Base-by-base conservation (phyloP, 2,888 invertebrate genomes). In the Acronicta alni region DNA sequence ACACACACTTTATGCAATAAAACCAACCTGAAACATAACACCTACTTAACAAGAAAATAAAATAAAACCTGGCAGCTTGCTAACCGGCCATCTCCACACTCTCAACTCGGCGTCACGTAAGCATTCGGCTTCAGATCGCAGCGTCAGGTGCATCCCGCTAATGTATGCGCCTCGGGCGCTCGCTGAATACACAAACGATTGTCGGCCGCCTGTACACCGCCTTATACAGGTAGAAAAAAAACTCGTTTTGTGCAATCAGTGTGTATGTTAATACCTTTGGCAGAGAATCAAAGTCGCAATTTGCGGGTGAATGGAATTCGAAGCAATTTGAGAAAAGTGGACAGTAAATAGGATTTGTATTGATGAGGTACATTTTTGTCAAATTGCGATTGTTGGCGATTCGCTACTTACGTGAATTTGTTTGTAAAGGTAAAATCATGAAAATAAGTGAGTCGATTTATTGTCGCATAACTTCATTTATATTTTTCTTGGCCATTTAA, bases 231-330 rank as follows among this genome's bases (percentile, higher is more conserved):
- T 42, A 54, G 52, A 39, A 15, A 20, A 43, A 17, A 53, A 44
- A 45, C 9, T n/a, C 49, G 39, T 53, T 45, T 17, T 35, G 30
- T 41, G 17, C 58, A 62, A 71, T 71, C 67, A 71, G 44, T 57
- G 51, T 47, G 16, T 61, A 68, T 57, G 68, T 51, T 64, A 68
- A 64, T 61, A 57, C 48, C 37, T 69, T 68, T 72, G 72, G 72
- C 72, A 61, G 30, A 41, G 58, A 64, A 55, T 71, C 62, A 59
- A 64, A 72, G 51, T 56, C 55, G 43, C 61, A 57, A 61, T 72
- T 67, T 68, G 57, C 17, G 52, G 39, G 41, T 49, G 60, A 57
- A 71, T 62, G 38, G 52, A 70, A 53, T 67, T 67, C 38, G 16
- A 62, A 46, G 42, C 59, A 64, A 67, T 67, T 67, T 67, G 51